Evolutionary conservation across 2,888 invertebrate genomes (phyloP), one percentile per base, ranked within the genome.

Genomic region (Agrilus biguttatus): DNA sequence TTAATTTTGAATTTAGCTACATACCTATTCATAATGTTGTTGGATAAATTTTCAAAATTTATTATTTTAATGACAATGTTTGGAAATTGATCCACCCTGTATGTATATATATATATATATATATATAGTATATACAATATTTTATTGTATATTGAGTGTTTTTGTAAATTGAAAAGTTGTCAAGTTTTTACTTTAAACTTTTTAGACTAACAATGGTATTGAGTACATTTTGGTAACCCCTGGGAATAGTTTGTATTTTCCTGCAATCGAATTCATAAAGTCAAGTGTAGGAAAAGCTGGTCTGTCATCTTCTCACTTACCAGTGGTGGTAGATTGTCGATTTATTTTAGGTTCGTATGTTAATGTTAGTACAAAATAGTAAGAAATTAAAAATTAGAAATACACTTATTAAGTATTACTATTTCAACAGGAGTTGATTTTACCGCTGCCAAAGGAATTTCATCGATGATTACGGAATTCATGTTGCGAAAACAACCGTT

Each of bases 391-490:
- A 7, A 35, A 35, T 21, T 41, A 45, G 19, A n/a, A 19, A 40
- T 36, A 21, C 7, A 1, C n/a, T n/a, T n/a, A n/a, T n/a, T n/a
- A n/a, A n/a, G n/a, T 5, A 21, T 19, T 14, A 32, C 14, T 37
- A 12, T 33, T 17, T 39, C 42, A 33, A 10, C 61, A 74, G 85
- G 83, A 33, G 83, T 86, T 1, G 89, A 89, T 67, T 89, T 87
- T 59, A 89, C 88, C 7, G 87, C 88, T 14, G 87, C 88, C 0
- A 84, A 86, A 67, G 87, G 87, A 37, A 79, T 88, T 49, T 83
- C 84, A 19, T 77, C 83, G 0, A 59, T 88, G 37, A 80, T 85
- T 2, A 76, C 75, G 46, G 84, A 86, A 47, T 74, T 87, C 40
- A 73, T 74, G 2, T 70, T 73, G 5, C 73, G 83, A 23, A 80